Evolutionary conservation across 2,797 vertebrate species (phyloP).

Genomic region (Peromyscus aztecus): DNA sequence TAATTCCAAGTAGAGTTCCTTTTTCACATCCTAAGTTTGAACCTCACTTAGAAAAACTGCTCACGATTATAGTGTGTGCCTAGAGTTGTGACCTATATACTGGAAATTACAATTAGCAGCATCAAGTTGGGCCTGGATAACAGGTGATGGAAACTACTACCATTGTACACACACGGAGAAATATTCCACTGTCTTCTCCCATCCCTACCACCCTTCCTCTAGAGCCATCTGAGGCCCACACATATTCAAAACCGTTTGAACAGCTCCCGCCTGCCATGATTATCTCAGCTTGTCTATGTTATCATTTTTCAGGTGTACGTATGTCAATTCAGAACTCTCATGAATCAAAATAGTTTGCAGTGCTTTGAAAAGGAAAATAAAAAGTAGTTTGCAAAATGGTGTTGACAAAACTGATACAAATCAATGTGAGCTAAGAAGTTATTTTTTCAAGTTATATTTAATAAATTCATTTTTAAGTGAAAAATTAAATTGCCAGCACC

Average conservation of each 20-base stretch:
- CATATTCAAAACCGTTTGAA: slow-evolving; percentile 43
- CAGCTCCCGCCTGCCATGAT: neutral
- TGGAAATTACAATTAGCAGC: slow-evolving; percentile 25
- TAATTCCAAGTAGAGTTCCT: slow-evolving; percentile 40
- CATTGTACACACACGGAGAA: neutral
- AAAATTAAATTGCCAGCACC: slow-evolving; percentile 54
- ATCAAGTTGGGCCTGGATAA: neutral
- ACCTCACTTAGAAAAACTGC: slow-evolving; percentile 49
- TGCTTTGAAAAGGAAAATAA: slow-evolving; percentile 42
- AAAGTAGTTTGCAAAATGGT: slow-evolving; percentile 22
- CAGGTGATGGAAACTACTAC: neutral
- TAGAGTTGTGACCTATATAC: slow-evolving; percentile 2
- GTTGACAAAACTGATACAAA: slow-evolving; percentile 52
- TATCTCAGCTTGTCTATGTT: neutral
- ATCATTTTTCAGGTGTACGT: slow-evolving; percentile 48
- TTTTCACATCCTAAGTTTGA: slow-evolving; percentile 7
- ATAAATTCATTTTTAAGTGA: slow-evolving; percentile 40
- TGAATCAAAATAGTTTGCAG: slow-evolving; percentile 62
- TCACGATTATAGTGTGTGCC: neutral
- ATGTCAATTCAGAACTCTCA: slow-evolving; percentile 53
- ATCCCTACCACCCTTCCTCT: neutral
- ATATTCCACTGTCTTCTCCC: neutral
- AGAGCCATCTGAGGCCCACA: neutral
- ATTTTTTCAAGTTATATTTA: slow-evolving; percentile 49
- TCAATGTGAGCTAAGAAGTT: slow-evolving; percentile 43